Evolutionary conservation across 2,888 invertebrate species (phyloP), one percentile per base, ranked within the genome.

Genomic region (Exephanes ischioxanthus): DNA sequence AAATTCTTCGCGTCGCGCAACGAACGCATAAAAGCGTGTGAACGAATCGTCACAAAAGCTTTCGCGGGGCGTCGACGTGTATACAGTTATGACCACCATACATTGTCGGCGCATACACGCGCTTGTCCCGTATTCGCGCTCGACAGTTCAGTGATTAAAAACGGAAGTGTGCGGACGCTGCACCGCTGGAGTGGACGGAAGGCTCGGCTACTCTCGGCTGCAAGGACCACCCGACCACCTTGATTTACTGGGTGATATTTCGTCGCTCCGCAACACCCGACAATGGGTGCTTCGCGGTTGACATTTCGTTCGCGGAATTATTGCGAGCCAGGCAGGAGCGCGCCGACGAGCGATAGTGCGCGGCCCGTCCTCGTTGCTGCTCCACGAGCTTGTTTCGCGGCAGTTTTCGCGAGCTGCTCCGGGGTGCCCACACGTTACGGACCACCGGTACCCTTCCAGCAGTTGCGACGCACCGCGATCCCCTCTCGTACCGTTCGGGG

Each of bases 241-340:
- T 89, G 89, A 89, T 89, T 89, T 89, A 89, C 87, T 88, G 90
- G 90, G 92, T 93, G 93, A 93, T 93, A 93, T 94, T 93, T 94
- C 93, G 91, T 90, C 92, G 89, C 90, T 92, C 91, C 88, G 89
- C 88, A 89, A 87, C 88, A 88, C 89, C 90, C 92, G 93, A 93
- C 94, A 94, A 94, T 94, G 92, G 93, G 89, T 89, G 78, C 85
- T 83, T 80, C 88, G 87, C 92, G 91, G 91, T 91, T 91, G 93
- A 92, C 94, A 92, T 93, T 94, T 94, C 92, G 93, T 93, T 93
- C 93, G 76, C 85, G 85, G 80, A 85, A 85, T 85, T 85, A 85
- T 85, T 85, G 80, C 85, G 83, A 76, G 61, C 79, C 53, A 68
- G 67, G 37, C 67, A 37, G 22, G 14, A 16, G 37, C 37, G 53